Evolutionary conservation across 2,888 invertebrate genomes (phyloP), one percentile per base, ranked within the genome.

Genomic region (Sycophila texana): DNA sequence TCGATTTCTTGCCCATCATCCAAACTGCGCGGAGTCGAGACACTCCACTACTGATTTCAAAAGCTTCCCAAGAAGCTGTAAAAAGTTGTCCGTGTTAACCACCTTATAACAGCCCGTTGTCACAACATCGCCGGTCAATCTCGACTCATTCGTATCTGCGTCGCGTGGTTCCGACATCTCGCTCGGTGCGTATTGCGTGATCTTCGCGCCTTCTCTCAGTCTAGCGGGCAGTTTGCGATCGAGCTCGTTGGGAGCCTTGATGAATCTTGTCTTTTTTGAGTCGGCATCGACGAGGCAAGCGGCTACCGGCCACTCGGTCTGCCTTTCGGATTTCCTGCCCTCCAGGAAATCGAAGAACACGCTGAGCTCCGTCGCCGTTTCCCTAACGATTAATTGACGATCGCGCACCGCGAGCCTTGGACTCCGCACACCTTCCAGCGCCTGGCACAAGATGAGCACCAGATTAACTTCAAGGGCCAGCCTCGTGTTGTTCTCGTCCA

Each of bases 261-360:
- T 85, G 2, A 80, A 83, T 68, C 85, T 84, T 0, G 82, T 83
- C 30, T 81, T 85, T 16, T 82, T 85, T 0, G 85, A 82, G 22
- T 87, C 86, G 0, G 85, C 81, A 18, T 88, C 87, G 3, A 89
- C 84, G 18, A 89, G 82, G 0, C 85, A 71, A 1, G 85, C 85
- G 5, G 83, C 79, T 55, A 88, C 84, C 20, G 84, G 70, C 86
- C 86, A 82, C 79, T 86, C 79, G 67, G 81, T 26, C 76, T 80
- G 61, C 39, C 82, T 74, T 63, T 74, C 77, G 4, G n/a, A n/a
- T n/a, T n/a, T n/a, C n/a, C 85, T 82, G 51, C 90, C 88, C 30
- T 90, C 89, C 1, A 90, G 84, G 72, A 90, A 90, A 67, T 90
- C 90, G 30, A 90, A 90, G 75, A 90, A 89, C 0, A 90, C 86